A percentile compares a stretch with the other conserved stretches of the same genome.
Conservation (phyloP, 2,888 invertebrate genomes). For the Caenorhabditis zanzibari region DNA sequence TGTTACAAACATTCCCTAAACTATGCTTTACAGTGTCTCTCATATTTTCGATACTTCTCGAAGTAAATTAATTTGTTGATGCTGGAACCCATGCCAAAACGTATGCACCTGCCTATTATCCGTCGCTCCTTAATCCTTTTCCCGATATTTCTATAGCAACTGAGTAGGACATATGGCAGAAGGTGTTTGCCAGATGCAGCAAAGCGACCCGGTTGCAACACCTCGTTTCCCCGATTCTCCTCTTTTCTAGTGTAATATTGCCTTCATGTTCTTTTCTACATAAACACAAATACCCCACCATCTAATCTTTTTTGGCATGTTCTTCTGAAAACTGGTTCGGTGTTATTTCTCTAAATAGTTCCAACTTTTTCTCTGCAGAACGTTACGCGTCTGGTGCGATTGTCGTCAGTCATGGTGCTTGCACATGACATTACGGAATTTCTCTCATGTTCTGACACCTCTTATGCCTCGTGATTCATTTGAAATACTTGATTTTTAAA, state of each 20-base stretch:
- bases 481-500: neutral
- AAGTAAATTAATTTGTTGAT: neutral
- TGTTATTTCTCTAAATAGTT: neutral
- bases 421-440: neutral
- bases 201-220: slow-evolving; percentile 15
- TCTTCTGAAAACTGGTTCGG: neutral
- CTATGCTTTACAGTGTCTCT: neutral
- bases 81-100: neutral
- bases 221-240: slow-evolving; percentile 1
- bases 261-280: neutral
- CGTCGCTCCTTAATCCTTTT: neutral
- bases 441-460: neutral
- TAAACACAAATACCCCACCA: neutral
- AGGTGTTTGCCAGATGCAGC: slow-evolving; percentile 8
- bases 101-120: neutral
- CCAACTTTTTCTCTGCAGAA: too few species aligned
- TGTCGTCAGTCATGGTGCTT: neutral
- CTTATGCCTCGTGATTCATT: slow-evolving; percentile 1
- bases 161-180: neutral
- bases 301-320: neutral
- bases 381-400: neutral
- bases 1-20: neutral
- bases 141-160: neutral
- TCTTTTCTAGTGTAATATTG: neutral
- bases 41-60: neutral